Conservation (phyloP, 2,797 vertebrate genomes). For the Sitta carolinensis region DNA sequence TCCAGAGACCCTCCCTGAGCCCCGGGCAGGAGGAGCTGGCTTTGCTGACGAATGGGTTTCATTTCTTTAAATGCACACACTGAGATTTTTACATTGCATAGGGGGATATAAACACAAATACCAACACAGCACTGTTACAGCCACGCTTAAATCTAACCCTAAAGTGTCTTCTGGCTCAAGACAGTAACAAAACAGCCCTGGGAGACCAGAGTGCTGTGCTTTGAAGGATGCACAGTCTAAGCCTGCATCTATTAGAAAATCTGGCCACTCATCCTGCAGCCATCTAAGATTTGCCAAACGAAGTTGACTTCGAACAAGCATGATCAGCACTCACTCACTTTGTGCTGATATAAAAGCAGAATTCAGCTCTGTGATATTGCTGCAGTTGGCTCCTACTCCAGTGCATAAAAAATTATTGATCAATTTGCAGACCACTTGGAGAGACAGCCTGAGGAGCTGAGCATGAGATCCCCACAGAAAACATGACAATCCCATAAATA, state of each 20-base stretch:
- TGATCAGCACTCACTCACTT: not conserved
- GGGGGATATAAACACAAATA: not conserved
- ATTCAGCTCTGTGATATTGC: not conserved
- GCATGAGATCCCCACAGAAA: not conserved
- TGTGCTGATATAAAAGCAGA: not conserved
- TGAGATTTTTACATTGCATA: not conserved
- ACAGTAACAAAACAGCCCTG: not conserved
- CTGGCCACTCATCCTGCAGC: not conserved
- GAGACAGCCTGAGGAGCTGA: not conserved
- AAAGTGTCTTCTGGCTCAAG: not conserved
- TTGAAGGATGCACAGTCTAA: not conserved
- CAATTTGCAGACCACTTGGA: not conserved
- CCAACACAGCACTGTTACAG: not conserved
- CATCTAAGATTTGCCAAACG: not conserved
- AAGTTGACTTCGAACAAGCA: conserved; percentile 6
- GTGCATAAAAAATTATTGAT: conserved; percentile 19
- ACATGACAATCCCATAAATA: not conserved
- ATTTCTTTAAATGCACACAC: not conserved
- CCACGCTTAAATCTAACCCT: not conserved
- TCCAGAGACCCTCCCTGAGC: not conserved
- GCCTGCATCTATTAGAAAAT: not conserved
- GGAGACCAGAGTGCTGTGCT: not conserved
- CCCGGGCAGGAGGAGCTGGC: not conserved
- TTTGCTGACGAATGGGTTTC: not conserved
- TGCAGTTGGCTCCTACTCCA: not conserved